Base-by-base conservation (phyloP, 2,113 vertebrate genomes). In the Glareola pratincola region DNA sequence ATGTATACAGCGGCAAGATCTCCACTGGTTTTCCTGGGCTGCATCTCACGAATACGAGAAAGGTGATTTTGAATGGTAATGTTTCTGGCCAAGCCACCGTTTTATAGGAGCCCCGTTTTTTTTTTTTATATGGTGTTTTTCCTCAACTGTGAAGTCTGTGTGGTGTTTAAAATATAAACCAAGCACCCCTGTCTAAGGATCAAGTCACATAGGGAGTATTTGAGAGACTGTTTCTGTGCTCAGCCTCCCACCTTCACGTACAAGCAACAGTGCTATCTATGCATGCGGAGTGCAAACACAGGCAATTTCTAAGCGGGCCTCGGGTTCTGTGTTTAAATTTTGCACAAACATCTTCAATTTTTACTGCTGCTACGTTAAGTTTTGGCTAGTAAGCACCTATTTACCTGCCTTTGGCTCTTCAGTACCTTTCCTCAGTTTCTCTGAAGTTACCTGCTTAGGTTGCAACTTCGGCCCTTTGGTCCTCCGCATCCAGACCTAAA, bases 281-380 rank as follows among this genome's bases (percentile, higher is more conserved):
- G 9, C 30, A 22, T 15, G 9, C 30, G 14, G 45, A 53, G 8
- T 57, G n/a, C 50, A 27, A 83, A 37, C 2, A 2, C 48, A 63
- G 17, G 21, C 20, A 50, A 23, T 57, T 32, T 53, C 1, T 50
- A 37, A 68, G 48, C 1, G 2, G 68, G 32, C 19, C 5, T 12
- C 30, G 27, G 10, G 4, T 50, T 57, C n/a, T 72, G 27, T 39
- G 9, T 63, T 94, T 75, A 69, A 73, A 6, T 74, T 37, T 37
- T 76, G 50, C 63, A 67, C 63, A 71, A 63, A 21, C 2, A 2
- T 6, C 22, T 51, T 30, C 53, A 43, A 59, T 9, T 60, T 74
- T 71, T 53, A 6, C 24, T 66, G 67, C 0, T 6, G 32, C 37
- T 39, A 0, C 22, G 22, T 54, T 60, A 24, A 2, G 0, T 30